Evolutionary conservation across 2,113 vertebrate genomes (phyloP), one percentile per base, ranked within the genome.

Genomic region (Hydropotes inermis): DNA sequence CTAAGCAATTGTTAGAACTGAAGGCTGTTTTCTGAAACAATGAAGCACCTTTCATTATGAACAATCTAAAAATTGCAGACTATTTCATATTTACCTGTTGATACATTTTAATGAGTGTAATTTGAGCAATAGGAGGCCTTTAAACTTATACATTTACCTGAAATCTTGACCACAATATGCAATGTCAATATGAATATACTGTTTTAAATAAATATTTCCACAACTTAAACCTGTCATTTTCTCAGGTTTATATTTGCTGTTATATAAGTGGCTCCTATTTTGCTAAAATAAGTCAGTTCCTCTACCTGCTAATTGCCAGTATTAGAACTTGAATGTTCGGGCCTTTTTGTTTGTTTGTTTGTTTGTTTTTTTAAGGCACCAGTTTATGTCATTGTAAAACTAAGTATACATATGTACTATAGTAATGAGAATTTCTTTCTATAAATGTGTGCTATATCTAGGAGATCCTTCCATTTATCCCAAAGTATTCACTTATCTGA

Each of bases 1-100:
- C 36, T 33, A 90, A 95, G 87, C 78, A 95, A 57, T 92, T 93
- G 64, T 92, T 91, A 89, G 95, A 97, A 87, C 11, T 61, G 36
- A 96, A 95, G 67, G 9, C n/a, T 95, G 30, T 97, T 96, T 94
- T 50, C 79, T 96, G 52, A 96, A 79, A 74, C 97, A 97, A 61
- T 97, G 76, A 94, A 96, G 52, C 70, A 87, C 36, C 12, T 87
- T 93, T 93, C 13, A 87, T 95, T 89, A 89, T 60, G 64, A 21
- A 67, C 43, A 74, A n/a, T 74, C 78, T 96, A 76, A 95, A 86
- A 93, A 87, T 86, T 64, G 12, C 1, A 79, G 15, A 10, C 36
- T 60, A 79, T 91, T 92, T 89, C n/a, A 47, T 87, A 43, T 84
- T 91, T 96, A 94, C 28, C 15, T 95, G 39, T 94, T 91, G 83